Base-by-base conservation (phyloP, 1,140 invertebrate genomes). In the Tachypleus tridentatus region DNA sequence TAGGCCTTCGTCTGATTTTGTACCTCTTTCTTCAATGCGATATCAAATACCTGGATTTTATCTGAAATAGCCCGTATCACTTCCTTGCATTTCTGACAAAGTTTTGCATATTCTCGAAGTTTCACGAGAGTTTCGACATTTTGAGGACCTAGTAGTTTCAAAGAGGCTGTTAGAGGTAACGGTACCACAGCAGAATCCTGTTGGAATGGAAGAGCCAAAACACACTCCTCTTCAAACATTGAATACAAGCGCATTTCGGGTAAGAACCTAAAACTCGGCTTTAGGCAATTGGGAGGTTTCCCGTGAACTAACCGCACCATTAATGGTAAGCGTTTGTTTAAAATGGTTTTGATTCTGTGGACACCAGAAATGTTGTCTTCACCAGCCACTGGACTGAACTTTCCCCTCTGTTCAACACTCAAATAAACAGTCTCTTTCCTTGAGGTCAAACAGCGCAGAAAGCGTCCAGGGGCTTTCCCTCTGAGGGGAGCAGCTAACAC, bases 331-430 rank as follows among this genome's bases (percentile, higher is more conserved):
- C 93, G 80, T 74, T 94, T 93, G 67, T 85, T 86, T 56, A 96
- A 77, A 59, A 97, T 81, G 72, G 90, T 93, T 71, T 87, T 85
- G 49, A 80, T 76, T 50, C 69, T 88, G 76, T 93, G 91, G 10
- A 94, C 91, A 4, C 92, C 92, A 73, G 89, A 89, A 67, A 96
- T 93, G 77, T 92, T 93, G 71, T 92, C 89, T 76, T 91, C 89
- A 73, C 88, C 85, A 53, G 93, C 92, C 47, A 96, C 80, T 3
- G 88, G 87, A 69, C 90, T 94, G 78, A 96, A 96, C 71, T 89
- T 86, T 5, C 89, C 91, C 72, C 88, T 84, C 74, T 91, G 86
- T 69, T 95, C 91, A 74, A 91, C 81, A 56, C 85, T 85, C 62
- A 96, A 77, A 70, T 91, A 84, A 3, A 96, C 81, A 71, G 83